Percentiles rank a stretch among this genome's conserved stretches.
Evolutionary conservation across 1,140 invertebrate genomes (phyloP).

Genomic region (Hetaerina americana): DNA sequence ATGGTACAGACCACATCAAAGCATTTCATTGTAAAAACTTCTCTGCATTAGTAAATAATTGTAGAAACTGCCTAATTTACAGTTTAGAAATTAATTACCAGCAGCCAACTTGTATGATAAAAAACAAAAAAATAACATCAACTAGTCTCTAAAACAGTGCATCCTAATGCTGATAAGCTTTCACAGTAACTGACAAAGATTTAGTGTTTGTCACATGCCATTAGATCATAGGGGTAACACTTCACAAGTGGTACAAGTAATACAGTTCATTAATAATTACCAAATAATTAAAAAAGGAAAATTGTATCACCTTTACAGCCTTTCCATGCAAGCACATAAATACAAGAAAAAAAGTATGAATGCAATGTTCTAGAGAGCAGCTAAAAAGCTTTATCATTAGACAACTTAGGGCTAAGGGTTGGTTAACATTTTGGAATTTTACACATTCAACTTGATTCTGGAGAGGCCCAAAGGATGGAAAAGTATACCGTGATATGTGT

Average conservation of each 20-base stretch:
- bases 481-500: neutral
- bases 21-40: neutral
- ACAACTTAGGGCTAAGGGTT: neutral
- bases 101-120: neutral
- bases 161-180: neutral
- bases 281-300: constrained; percentile 11
- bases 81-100: neutral
- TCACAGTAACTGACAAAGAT: neutral
- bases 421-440: neutral
- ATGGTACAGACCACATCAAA: neutral
- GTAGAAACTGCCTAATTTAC: neutral
- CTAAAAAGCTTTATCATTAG: constrained; percentile 6
- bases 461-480: neutral
- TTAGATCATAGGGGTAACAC: neutral
- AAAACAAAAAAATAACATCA: neutral
- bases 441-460: neutral
- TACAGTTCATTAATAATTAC: neutral
- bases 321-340: constrained; percentile 24
- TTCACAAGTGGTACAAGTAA: neutral
- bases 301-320: constrained; percentile 24
- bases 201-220: neutral
- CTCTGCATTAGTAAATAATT: neutral
- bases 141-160: neutral
- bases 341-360: constrained; percentile 16
- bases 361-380: constrained; percentile 5